Evolutionary conservation across 2,888 invertebrate genomes (phyloP).

Genomic region (Mythimna ferrago): DNA sequence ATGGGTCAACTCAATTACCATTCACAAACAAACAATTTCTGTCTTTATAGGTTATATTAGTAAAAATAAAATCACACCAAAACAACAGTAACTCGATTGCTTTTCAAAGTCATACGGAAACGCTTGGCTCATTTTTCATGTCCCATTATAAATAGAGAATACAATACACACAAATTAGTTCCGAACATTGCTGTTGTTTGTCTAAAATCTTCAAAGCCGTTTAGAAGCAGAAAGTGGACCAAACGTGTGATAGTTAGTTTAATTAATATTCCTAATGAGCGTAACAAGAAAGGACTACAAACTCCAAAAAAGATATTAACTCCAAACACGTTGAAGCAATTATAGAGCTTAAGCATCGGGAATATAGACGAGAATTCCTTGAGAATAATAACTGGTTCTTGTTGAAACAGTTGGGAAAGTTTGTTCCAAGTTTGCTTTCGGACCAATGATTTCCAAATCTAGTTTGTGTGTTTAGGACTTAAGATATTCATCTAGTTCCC

Average conservation of each 20-base stretch:
- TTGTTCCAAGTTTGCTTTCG: conserved; percentile 70
- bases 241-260: conserved; percentile 64
- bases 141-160: conserved; percentile 3
- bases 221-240: conserved; percentile 57
- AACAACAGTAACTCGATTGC: background rate
- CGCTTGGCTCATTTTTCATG: background rate
- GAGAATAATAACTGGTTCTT: conserved; percentile 26
- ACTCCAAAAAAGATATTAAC: conserved; percentile 1
- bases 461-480: conserved; percentile 81
- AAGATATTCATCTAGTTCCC: conserved; percentile 71
- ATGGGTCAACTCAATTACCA: too few relatives aligned
- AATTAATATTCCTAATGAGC: conserved; percentile 71
- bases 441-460: conserved; percentile 77
- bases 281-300: conserved; percentile 43
- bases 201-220: conserved; percentile 51
- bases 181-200: conserved; percentile 32
- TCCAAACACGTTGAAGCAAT: background rate
- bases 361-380: conserved; percentile 52
- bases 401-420: conserved; percentile 52
- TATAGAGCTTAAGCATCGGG: background rate
- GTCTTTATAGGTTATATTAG: background rate
- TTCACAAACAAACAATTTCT: too few relatives aligned
- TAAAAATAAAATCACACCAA: background rate
- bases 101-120: background rate
- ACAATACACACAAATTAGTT: conserved; percentile 23